These are phyloP conservation scores for Cariama cristata DNA, from an alignment of 2,113 vertebrate species.

Conservation along the genomic window DNA sequence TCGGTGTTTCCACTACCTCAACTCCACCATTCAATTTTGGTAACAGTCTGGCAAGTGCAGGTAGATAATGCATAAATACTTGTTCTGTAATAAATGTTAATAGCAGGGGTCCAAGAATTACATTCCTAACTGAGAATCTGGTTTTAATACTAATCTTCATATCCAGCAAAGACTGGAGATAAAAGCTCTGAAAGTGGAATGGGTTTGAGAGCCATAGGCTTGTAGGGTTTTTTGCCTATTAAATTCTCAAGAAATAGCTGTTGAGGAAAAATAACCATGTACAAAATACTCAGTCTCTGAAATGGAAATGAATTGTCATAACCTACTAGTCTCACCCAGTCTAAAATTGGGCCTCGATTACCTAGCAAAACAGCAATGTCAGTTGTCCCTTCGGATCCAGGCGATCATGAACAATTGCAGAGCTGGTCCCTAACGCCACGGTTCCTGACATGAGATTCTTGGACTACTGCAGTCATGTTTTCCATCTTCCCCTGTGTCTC, in stretches of 20 bases:
- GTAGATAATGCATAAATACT: slow-evolving; percentile 81
- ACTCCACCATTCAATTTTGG: slow-evolving; percentile 96
- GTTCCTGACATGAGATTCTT: slow-evolving; percentile 73
- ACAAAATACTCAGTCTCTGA: neutral
- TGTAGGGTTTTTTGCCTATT: neutral
- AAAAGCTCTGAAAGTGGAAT: neutral
- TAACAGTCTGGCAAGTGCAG: slow-evolving; percentile 97
- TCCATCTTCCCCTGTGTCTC: slow-evolving; percentile 55
- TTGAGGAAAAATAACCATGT: neutral
- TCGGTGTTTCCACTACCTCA: slow-evolving; percentile 92
- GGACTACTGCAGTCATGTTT: slow-evolving; percentile 76
- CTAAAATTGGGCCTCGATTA: neutral
- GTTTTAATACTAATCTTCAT: neutral
- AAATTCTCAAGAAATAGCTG: neutral
- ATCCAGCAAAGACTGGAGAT: neutral
- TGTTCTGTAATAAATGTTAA: slow-evolving; percentile 53
- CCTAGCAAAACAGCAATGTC: neutral
- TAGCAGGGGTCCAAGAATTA: slow-evolving; percentile 81
- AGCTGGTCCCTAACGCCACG: neutral
- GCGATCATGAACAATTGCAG: neutral
- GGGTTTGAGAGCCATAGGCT: neutral
- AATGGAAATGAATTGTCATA: neutral
- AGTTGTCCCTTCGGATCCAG: neutral
- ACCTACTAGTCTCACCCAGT: neutral
- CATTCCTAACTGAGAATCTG: neutral